Conservation (phyloP, 2,113 vertebrate species). For the Oreochromis spilurus region DNA sequence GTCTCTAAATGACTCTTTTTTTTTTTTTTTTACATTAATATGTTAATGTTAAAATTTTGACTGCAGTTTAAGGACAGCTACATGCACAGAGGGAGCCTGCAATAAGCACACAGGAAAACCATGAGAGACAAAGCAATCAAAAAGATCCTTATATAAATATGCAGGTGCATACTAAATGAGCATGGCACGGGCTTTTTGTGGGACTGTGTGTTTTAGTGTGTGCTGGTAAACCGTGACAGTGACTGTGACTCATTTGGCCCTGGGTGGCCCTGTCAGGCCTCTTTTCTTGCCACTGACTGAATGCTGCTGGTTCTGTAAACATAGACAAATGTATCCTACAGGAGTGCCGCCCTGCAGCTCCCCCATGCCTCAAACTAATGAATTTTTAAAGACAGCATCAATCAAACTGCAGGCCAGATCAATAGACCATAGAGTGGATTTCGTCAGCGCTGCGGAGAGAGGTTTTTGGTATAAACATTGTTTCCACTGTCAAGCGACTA, state of each 20-base stretch:
- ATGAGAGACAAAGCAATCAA: background rate
- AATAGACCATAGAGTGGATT: constrained; percentile 60
- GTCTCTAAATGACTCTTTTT: background rate
- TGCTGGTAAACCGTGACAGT: background rate
- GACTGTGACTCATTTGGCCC: constrained; percentile 16
- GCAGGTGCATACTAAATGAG: background rate
- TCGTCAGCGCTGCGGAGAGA: constrained; percentile 17
- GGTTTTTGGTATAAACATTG: constrained; percentile 7
- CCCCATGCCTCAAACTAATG: constrained; percentile 63
- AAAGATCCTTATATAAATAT: background rate
- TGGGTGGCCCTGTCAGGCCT: constrained; percentile 10
- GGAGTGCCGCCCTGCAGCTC: constrained; percentile 38
- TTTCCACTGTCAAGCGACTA: constrained; percentile 5
- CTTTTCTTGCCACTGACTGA: constrained; percentile 24
- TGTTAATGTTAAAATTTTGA: constrained; percentile 2
- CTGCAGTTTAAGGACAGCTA: background rate
- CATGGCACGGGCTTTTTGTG: background rate
- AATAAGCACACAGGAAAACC: background rate
- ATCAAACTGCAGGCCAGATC: constrained; percentile 67
- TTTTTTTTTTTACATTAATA: background rate
- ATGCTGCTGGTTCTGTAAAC: constrained; percentile 55
- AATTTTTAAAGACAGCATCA: constrained; percentile 73
- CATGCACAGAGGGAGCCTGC: background rate
- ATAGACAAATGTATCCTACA: constrained; percentile 59
- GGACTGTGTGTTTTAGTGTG: background rate